Percentiles rank a stretch among this genome's conserved stretches.
Conservation (phyloP, 2,113 vertebrate species). For the Crotalus viridis region DNA sequence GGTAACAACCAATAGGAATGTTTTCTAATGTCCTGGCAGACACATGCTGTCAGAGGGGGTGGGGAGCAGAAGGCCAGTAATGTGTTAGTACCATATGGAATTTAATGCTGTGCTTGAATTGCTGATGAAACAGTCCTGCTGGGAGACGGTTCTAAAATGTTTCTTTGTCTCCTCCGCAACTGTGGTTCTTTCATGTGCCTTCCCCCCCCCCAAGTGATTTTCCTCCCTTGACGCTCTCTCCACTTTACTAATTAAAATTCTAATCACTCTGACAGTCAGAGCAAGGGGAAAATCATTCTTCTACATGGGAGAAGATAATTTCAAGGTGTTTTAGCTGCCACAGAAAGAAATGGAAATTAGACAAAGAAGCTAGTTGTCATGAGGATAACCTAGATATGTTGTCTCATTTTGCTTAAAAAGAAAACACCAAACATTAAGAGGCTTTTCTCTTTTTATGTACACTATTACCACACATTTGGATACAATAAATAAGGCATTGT, state of each 20-base stretch:
- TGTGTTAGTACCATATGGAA: conserved; percentile 26
- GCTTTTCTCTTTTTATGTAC: conserved; percentile 12
- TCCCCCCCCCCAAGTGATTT: conserved; percentile 54
- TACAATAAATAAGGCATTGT: conserved; percentile 31
- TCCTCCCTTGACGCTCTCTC: conserved; percentile 47
- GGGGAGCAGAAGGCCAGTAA: conserved; percentile 34
- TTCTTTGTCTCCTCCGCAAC: conserved; percentile 68
- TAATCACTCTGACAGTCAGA: conserved; percentile 77
- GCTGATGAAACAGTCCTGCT: conserved; percentile 45
- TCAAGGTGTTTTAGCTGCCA: conserved; percentile 79
- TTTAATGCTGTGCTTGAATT: conserved; percentile 29
- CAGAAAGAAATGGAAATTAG: conserved; percentile 69
- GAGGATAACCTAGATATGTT: conserved; percentile 59
- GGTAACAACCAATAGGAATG: conserved; percentile 49
- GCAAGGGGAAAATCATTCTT: conserved; percentile 62
- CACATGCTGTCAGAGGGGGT: conserved; percentile 15
- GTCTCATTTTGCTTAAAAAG: conserved; percentile 46
- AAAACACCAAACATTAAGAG: conserved; percentile 44
- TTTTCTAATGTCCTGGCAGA: conserved; percentile 28
- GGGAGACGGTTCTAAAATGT: conserved; percentile 27
- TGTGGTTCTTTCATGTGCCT: conserved; percentile 66
- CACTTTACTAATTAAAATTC: conserved; percentile 81
- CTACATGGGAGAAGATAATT: conserved; percentile 75
- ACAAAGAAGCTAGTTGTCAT: conserved; percentile 71
- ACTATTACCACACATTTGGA: conserved; percentile 33